Evolutionary conservation across 30 jellyfish, hydroid and myxozoan species (phyloP).

Genomic region (Pelagia noctiluca): DNA sequence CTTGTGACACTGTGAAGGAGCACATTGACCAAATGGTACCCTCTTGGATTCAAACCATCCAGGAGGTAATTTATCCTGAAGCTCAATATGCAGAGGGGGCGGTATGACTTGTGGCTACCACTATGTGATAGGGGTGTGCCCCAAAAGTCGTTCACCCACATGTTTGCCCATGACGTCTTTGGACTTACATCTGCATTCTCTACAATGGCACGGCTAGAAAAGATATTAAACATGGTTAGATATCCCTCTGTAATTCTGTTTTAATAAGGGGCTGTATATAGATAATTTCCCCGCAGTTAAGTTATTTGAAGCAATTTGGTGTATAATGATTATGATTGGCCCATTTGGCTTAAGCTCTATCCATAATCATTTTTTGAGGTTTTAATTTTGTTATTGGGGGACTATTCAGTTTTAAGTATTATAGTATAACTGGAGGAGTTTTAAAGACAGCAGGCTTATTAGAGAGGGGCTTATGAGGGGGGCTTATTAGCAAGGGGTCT

Average conservation of each 20-base stretch:
- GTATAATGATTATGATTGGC: no score
- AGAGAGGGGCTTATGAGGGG: no score
- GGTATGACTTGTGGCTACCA: slow-evolving; percentile 96
- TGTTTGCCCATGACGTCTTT: slow-evolving; percentile 61
- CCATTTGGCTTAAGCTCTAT: no score
- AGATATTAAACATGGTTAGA: neutral
- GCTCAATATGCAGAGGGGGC: slow-evolving; percentile 83
- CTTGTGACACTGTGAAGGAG: slow-evolving; percentile 74
- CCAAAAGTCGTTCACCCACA: slow-evolving; percentile 89
- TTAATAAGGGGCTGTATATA: no score
- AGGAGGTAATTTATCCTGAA: slow-evolving; percentile 76
- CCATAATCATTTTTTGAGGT: no score
- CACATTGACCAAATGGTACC: slow-evolving; percentile 77
- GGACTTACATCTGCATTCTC: slow-evolving; percentile 76
- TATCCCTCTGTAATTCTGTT: neutral
- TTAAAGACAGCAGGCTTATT: no score
- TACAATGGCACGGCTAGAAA: slow-evolving; percentile 82
- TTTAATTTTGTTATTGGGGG: no score
- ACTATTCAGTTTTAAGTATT: no score
- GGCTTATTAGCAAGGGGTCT: no score
- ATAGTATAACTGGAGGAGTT: no score
- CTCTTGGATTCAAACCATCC: slow-evolving; percentile 81
- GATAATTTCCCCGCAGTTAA: no score
- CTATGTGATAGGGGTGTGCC: slow-evolving; percentile 94
- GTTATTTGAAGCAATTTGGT: no score